Evolutionary conservation across 64 coral and sea anemone species (phyloP), one percentile per base, ranked within the genome.

Genomic region (Montipora efflorescens): DNA sequence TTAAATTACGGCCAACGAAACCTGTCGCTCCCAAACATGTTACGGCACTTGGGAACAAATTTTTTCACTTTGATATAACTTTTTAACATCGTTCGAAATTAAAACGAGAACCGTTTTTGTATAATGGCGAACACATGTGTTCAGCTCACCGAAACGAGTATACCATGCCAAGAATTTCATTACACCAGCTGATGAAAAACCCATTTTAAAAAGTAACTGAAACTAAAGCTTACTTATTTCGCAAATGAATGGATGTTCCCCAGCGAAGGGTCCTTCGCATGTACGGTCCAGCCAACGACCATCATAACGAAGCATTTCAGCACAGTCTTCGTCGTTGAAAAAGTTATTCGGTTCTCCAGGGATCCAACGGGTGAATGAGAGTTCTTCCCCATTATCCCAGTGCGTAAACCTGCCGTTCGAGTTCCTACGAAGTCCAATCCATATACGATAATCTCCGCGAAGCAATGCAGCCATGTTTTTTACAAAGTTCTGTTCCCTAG

Each of bases 361-460:
- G 43, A 16, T 11, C 82, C 82, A 85, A 46, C 64, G 43, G 8
- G 82, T 85, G 45, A 19, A 85, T 0, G 61, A 20, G 3, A 85
- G 44, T 67, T 61, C 61, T 85, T 85, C 62, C 4, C 82, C 82
- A 22, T 85, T 71, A n/a, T 50, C 82, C 82, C 82, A 85, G 19
- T 43, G 61, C 19, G 82, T 48, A 21, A 85, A 85, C 7, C 14
- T 46, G 6, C 82, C 82, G 6, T 7, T 1, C 8, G 82, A 69
- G 25, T 85, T 62, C 16, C 82, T 61, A 8, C 61, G 82, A 49
- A 85, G 82, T 5, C 82, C 82, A 44, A 85, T 85, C 82, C 82
- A 85, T 67, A 70, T 18, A 9, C 25, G 61, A 19, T 85, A 85
- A 44, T 85, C 82, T 45, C 61, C 82, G 0, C 5, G 16, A 10